These are phyloP conservation scores for Fukomys damarensis DNA, from an alignment of 2,113 vertebrate species.

Conservation along the genomic window DNA sequence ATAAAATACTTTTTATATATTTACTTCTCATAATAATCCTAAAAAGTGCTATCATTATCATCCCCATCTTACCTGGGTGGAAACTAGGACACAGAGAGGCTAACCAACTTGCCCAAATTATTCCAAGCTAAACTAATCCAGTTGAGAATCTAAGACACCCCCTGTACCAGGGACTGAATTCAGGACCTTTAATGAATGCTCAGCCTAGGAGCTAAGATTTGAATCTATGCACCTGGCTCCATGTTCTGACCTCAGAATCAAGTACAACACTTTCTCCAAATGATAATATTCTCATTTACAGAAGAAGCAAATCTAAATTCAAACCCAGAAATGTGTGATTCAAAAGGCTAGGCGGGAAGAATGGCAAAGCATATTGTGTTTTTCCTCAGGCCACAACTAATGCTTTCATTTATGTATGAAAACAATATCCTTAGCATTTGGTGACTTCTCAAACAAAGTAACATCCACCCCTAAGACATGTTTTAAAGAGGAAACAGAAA, in stretches of 20 bases:
- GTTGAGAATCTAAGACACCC: too few species aligned
- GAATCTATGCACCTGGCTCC: background rate
- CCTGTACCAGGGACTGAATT: too few species aligned
- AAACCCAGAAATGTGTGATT: background rate
- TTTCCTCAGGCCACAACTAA: background rate
- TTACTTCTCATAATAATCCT: slow-evolving; percentile 34
- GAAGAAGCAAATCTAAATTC: background rate
- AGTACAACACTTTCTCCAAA: background rate
- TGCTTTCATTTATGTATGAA: background rate
- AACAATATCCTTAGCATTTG: background rate
- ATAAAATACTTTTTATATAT: slow-evolving; percentile 22
- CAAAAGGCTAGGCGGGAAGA: slow-evolving; percentile 15
- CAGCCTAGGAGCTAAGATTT: slow-evolving; percentile 3
- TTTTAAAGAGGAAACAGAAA: slow-evolving; percentile 37
- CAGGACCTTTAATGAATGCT: too few species aligned
- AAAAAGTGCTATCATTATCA: slow-evolving; percentile 3
- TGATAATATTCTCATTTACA: slow-evolving; percentile 1
- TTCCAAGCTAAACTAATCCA: background rate
- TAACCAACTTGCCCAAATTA: slow-evolving; percentile 14
- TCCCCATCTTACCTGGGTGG: background rate
- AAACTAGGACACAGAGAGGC: slow-evolving; percentile 14
- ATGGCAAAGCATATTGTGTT: slow-evolving; percentile 7
- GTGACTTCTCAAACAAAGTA: slow-evolving; percentile 38
- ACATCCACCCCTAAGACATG: background rate
- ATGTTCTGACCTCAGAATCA: background rate